phyloP scores from a whole-genome alignment of 2,797 vertebrate genomes.

The Centroberyx gerrardi region DNA sequence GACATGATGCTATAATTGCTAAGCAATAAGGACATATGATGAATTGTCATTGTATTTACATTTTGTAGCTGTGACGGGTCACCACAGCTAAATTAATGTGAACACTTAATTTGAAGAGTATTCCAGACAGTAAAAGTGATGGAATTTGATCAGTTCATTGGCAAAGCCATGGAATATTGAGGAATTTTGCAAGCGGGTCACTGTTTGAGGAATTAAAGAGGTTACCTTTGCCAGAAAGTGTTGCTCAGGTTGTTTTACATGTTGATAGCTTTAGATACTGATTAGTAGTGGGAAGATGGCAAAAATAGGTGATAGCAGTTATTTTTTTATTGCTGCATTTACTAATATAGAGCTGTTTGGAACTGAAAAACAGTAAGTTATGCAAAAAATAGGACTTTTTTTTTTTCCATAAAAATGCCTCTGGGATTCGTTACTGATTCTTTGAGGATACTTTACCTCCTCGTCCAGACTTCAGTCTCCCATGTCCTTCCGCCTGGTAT shows the following conservation, averaged over 20 bases:
- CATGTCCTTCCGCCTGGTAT: constrained; percentile 5
- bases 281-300: neutral
- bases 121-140: neutral
- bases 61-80: too few species aligned
- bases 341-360: neutral
- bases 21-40: too few species aligned
- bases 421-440: neutral
- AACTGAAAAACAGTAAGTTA: neutral
- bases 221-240: too few species aligned
- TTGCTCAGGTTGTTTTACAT: too few species aligned
- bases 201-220: neutral
- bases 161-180: neutral
- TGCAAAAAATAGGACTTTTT: neutral
- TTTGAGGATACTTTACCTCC: constrained; percentile 2
- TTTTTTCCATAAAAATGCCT: too few species aligned
- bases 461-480: constrained; percentile 14
- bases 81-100: too few species aligned
- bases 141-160: neutral
- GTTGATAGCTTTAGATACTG: neutral
- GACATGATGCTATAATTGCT: too few species aligned
- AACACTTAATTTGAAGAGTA: neutral
- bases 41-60: too few species aligned
- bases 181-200: neutral
- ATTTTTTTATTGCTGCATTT: neutral
- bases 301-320: neutral